phyloP scores from a whole-genome alignment of 2,113 vertebrate genomes.

The Microcebus griseorufus region DNA sequence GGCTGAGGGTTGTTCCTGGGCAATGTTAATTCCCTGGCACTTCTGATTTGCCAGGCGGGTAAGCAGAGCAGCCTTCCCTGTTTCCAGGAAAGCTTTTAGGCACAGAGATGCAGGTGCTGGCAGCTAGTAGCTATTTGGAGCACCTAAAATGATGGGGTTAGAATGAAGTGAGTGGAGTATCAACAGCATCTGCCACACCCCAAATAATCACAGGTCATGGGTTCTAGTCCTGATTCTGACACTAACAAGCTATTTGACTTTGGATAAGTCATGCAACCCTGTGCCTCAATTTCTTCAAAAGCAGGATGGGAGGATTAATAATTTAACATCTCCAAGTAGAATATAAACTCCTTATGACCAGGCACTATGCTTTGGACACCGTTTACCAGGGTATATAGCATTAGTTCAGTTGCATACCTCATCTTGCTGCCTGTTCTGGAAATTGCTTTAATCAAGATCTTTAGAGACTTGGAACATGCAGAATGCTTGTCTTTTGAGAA shows the following conservation, averaged over 20 bases:
- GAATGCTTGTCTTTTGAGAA: neutral
- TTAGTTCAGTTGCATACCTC: neutral
- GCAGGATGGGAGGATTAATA: neutral
- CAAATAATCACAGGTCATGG: neutral
- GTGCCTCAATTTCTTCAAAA: neutral
- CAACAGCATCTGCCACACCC: neutral
- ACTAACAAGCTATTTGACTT: neutral
- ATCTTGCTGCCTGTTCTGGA: neutral
- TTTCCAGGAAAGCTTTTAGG: neutral
- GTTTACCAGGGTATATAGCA: neutral
- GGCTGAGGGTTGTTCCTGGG: neutral
- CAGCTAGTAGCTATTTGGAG: neutral
- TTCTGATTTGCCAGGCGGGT: neutral
- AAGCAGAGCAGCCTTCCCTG: neutral
- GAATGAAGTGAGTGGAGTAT: neutral
- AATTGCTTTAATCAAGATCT: neutral
- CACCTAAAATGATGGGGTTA: neutral
- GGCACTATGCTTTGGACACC: neutral
- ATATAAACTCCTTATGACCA: neutral
- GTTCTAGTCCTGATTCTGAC: neutral
- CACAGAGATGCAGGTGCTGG: neutral
- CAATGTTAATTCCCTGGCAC: neutral
- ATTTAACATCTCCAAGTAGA: neutral
- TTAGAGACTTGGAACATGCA: neutral
- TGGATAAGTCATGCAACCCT: neutral